Base-by-base conservation (phyloP, 2,113 vertebrate genomes). In the Aptenodytes patagonicus region DNA sequence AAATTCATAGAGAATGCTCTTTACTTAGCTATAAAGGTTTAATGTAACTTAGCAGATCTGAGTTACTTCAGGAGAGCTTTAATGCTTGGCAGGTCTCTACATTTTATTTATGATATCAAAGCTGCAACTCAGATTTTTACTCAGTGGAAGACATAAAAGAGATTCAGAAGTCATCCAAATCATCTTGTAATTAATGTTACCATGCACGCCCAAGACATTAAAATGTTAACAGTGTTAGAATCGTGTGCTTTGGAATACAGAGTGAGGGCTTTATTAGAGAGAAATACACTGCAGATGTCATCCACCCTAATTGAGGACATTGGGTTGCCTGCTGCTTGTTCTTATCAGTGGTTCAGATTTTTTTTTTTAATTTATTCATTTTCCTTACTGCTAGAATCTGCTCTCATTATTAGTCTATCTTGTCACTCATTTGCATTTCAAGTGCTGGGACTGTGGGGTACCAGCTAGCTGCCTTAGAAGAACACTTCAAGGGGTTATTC, bases 221-320 rank as follows among this genome's bases (percentile, higher is more conserved):
- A 99, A 99, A 99, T 99, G 99, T 99, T 99, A 99, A 99, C 99
- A 99, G 99, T 99, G 99, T 99, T 99, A 98, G 99, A 99, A 98
- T 99, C 98, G 98, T 99, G 99, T 99, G 99, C 99, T 99, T 99
- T 98, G 98, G 99, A 99, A 99, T 99, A 99, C 99, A 98, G 99
- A 99, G 99, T 99, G 99, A 99, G 99, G 99, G 99, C 99, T 99
- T 99, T 99, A 99, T 99, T 99, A 99, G 98, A 98, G 96, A 98
- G 98, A 98, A 98, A 98, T 98, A 98, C 99, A 98, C 99, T 98
- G 99, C 98, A 99, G 99, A 99, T 99, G 99, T 99, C 99, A 99
- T 99, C 99, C 98, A 98, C 98, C 98, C 99, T 99, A 99, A 99
- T 99, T 99, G 99, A 99, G 99, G 99, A 99, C 99, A 99, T 99